phyloP scores from a whole-genome alignment of 1,140 invertebrate genomes.

The Dermatophagoides farinae region DNA sequence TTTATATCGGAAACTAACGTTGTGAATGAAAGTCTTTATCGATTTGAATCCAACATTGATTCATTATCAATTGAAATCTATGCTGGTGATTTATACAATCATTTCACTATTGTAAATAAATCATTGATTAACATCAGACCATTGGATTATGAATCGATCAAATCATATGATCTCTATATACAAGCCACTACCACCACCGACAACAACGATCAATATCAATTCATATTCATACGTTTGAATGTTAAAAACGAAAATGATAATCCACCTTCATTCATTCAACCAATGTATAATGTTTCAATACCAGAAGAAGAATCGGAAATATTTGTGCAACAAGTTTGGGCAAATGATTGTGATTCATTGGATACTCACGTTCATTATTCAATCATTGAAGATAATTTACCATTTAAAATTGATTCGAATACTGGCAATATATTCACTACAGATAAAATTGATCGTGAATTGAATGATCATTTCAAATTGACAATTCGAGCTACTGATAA shows the following conservation, averaged over 20 bases:
- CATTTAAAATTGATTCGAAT: conserved; percentile 55
- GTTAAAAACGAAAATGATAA: conserved; percentile 83
- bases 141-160: conserved; percentile 69
- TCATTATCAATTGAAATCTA: conserved; percentile 17
- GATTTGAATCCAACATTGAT: neutral
- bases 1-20: neutral
- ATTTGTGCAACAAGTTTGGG: conserved; percentile 50
- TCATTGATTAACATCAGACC: conserved; percentile 53
- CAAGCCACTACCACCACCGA: conserved; percentile 62
- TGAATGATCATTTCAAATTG: conserved; percentile 42
- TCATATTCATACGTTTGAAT: conserved; percentile 46
- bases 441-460: conserved; percentile 58
- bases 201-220: conserved; percentile 1
- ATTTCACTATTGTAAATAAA: conserved; percentile 23
- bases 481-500: conserved; percentile 67
- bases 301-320: conserved; percentile 61
- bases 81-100: conserved; percentile 21
- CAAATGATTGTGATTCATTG: conserved; percentile 51
- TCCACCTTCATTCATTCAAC: conserved; percentile 41
- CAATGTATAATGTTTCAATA: conserved; percentile 59
- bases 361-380: conserved; percentile 40
- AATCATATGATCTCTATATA: conserved; percentile 54
- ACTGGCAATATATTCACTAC: conserved; percentile 68
- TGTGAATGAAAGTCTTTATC: neutral
- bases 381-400: conserved; percentile 35